Conservation (phyloP, 2,113 vertebrate genomes). For the Penelope pileata region DNA sequence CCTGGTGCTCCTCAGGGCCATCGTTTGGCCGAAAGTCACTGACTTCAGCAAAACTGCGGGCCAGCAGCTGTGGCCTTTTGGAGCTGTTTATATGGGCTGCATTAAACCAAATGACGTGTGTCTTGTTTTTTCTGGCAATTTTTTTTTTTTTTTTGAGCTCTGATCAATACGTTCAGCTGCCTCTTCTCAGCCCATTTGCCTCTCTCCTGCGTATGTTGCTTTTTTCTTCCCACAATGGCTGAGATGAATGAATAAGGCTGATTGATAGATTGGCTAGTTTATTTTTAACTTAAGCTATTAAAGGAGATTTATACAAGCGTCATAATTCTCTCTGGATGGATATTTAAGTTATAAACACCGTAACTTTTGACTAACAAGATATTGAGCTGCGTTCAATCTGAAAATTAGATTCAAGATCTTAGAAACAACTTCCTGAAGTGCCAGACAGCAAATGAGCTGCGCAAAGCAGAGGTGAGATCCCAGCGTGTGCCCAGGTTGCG, state of each 20-base stretch:
- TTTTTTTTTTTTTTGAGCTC: slow-evolving; percentile 21
- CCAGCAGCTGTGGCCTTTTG: slow-evolving; percentile 58
- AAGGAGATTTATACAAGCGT: slow-evolving; percentile 37
- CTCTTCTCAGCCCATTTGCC: slow-evolving; percentile 58
- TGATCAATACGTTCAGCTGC: slow-evolving; percentile 66
- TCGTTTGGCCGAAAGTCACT: not conserved
- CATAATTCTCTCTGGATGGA: slow-evolving; percentile 5
- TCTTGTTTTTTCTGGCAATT: slow-evolving; percentile 48
- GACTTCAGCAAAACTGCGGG: not conserved
- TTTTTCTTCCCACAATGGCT: slow-evolving; percentile 54
- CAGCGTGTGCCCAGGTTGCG: not conserved
- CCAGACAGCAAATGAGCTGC: not conserved
- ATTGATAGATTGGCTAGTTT: slow-evolving; percentile 57
- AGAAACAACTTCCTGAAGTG: slow-evolving; percentile 20
- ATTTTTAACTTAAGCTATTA: slow-evolving; percentile 56
- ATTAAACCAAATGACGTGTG: slow-evolving; percentile 61
- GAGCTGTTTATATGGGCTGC: slow-evolving; percentile 53
- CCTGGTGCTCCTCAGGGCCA: not conserved
- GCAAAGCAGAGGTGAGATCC: not conserved
- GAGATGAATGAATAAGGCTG: slow-evolving; percentile 57
- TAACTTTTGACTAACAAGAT: slow-evolving; percentile 24
- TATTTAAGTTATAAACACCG: slow-evolving; percentile 15
- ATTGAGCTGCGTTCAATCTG: not conserved
- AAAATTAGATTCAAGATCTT: not conserved
- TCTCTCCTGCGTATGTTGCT: slow-evolving; percentile 26